These are phyloP conservation scores for Ischnura elegans DNA, from an alignment of 2,888 invertebrate genomes.

Conservation along the genomic window DNA sequence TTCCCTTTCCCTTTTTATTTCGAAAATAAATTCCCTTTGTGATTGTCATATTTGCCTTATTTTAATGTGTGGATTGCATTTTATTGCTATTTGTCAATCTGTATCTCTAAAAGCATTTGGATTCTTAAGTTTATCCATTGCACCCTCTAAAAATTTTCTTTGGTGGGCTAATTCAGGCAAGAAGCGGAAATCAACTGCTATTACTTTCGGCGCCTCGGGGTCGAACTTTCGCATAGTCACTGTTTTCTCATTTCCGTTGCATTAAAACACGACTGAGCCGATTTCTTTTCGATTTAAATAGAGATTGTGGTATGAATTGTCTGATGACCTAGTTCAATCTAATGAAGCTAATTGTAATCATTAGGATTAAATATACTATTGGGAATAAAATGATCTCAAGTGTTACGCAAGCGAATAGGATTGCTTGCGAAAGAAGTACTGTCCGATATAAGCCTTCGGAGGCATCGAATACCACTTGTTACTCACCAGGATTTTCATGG, in stretches of 20 bases:
- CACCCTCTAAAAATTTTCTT: not conserved
- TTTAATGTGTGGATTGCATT: not conserved
- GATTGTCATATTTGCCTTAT: not conserved
- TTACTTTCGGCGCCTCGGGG: not conserved
- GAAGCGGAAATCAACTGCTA: not conserved
- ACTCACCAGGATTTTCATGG: constrained; percentile 31
- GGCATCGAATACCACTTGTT: too few relatives aligned
- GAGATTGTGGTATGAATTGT: not conserved
- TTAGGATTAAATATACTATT: too few relatives aligned
- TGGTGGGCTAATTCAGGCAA: not conserved
- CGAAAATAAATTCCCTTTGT: too few relatives aligned
- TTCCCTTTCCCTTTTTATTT: too few relatives aligned
- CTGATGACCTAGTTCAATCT: not conserved
- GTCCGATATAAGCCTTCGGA: too few relatives aligned
- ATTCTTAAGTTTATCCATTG: not conserved
- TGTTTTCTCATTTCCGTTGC: not conserved
- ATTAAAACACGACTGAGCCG: not conserved
- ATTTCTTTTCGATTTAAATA: not conserved
- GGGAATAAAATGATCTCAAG: too few relatives aligned
- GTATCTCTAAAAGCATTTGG: not conserved
- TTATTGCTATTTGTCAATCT: not conserved
- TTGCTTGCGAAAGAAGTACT: too few relatives aligned
- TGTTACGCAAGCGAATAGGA: too few relatives aligned
- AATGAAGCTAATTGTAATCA: too few relatives aligned
- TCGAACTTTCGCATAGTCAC: not conserved